Conservation (phyloP, 2,113 vertebrate genomes). For the Pandion haliaetus region DNA sequence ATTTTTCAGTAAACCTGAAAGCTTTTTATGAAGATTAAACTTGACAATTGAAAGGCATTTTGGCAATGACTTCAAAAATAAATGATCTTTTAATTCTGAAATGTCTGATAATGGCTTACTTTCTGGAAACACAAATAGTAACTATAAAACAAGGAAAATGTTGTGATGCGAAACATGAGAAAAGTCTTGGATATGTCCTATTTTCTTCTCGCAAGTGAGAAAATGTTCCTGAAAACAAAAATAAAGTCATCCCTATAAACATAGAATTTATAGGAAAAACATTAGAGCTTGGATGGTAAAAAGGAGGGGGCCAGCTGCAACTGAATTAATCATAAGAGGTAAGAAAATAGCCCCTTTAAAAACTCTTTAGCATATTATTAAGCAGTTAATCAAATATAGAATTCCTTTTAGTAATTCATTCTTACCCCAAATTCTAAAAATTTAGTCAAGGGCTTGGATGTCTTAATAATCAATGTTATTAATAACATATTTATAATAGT, state of each 20-base stretch:
- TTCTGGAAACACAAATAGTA: neutral
- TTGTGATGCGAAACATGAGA: neutral
- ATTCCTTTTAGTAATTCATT: constrained; percentile 20
- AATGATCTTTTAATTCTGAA: constrained; percentile 23
- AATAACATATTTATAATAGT: constrained; percentile 8
- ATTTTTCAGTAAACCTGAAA: constrained; percentile 39
- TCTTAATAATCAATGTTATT: constrained; percentile 19
- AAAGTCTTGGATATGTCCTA: neutral
- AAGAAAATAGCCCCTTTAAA: constrained; percentile 13
- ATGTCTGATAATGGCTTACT: neutral
- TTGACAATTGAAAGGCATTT: constrained; percentile 6
- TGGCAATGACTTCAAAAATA: constrained; percentile 23
- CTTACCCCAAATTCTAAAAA: neutral
- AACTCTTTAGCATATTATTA: constrained; percentile 1
- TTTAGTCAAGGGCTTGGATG: neutral
- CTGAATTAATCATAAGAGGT: neutral
- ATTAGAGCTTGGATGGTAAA: neutral
- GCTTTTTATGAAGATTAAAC: constrained; percentile 18
- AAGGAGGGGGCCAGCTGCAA: neutral
- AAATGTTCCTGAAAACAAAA: neutral
- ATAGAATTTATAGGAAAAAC: neutral
- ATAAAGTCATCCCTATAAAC: neutral
- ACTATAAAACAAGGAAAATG: neutral
- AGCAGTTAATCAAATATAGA: neutral
- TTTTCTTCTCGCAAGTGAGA: neutral